These are phyloP conservation scores for Cordilura impudica DNA, from an alignment of 2,888 invertebrate species.

Conservation along the genomic window DNA sequence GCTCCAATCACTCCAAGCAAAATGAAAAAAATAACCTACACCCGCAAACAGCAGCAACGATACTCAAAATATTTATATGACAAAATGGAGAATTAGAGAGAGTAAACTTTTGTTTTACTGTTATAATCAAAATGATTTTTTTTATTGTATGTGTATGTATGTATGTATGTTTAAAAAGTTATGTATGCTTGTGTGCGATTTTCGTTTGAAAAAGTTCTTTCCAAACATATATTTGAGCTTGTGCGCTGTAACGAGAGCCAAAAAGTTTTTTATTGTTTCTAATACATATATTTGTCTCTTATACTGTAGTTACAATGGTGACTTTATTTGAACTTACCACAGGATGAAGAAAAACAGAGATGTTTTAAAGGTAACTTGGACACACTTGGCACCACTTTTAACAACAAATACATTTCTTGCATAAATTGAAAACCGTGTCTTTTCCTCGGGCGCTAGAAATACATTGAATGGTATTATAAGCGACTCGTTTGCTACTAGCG, in stretches of 20 bases:
- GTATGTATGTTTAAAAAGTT: conserved; percentile 9
- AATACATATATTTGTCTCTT: too few relatives aligned
- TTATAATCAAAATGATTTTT: conserved; percentile 19
- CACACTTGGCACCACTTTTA: too few relatives aligned
- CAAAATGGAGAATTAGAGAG: conserved; percentile 18
- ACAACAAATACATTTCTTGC: too few relatives aligned
- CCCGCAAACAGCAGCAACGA: background rate
- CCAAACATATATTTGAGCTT: conserved; percentile 70
- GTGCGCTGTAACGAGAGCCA: conserved; percentile 76
- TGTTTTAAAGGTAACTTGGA: too few relatives aligned
- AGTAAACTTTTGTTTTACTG: background rate
- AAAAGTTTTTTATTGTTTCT: too few relatives aligned
- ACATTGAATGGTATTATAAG: too few relatives aligned
- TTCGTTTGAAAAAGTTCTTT: conserved; percentile 62
- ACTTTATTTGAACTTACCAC: too few relatives aligned
- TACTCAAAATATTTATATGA: conserved; percentile 47
- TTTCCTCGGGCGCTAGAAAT: too few relatives aligned
- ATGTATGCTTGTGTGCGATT: background rate
- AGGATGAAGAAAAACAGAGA: too few relatives aligned
- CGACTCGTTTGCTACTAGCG: too few relatives aligned
- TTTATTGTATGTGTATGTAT: conserved; percentile 42
- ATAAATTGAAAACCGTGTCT: too few relatives aligned
- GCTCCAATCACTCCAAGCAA: conserved; percentile 2
- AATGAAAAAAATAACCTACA: conserved; percentile 34
- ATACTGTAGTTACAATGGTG: too few relatives aligned